A percentile compares a stretch with the other conserved stretches of the same genome.
These are phyloP conservation scores for Julus scandinavius DNA, from an alignment of 2,888 invertebrate genomes.

Conservation along the genomic window DNA sequence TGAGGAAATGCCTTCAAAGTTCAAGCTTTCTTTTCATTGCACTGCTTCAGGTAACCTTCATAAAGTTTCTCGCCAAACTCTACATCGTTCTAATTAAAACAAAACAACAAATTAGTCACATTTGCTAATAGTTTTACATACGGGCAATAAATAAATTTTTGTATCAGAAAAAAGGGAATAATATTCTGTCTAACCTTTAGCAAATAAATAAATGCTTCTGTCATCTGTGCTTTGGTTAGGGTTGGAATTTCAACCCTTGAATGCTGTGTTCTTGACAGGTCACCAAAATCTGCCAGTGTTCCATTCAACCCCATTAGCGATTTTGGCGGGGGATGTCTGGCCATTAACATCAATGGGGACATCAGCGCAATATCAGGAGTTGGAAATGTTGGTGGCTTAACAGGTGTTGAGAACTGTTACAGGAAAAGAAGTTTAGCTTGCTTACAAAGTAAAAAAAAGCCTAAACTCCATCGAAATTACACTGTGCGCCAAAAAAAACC, in stretches of 20 bases:
- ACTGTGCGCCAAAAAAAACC: too few species aligned
- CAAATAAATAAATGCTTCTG: constrained; percentile 88
- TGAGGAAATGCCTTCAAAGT: not conserved
- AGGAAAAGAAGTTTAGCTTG: not conserved
- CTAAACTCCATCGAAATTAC: too few species aligned
- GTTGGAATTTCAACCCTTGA: constrained; percentile 72
- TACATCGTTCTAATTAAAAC: constrained; percentile 74
- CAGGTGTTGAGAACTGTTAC: constrained; percentile 27
- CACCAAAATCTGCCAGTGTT: not conserved
- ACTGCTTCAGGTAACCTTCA: constrained; percentile 84
- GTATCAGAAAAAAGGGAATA: not conserved
- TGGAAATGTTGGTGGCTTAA: constrained; percentile 20
- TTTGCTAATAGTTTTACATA: not conserved
- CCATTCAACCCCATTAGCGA: not conserved
- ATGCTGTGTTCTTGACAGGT: not conserved
- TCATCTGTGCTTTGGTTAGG: constrained; percentile 85
- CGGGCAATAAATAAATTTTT: too few species aligned
- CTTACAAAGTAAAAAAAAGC: too few species aligned
- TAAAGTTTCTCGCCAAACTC: constrained; percentile 90
- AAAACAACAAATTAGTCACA: constrained; percentile 37
- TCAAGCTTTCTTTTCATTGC: not conserved
- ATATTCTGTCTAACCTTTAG: constrained; percentile 70
- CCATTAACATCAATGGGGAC: constrained; percentile 87
- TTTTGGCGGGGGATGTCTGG: constrained; percentile 61
- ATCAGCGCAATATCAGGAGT: constrained; percentile 71